These are phyloP conservation scores for Cynodonichthys magdalenae DNA, from an alignment of 2,797 vertebrate genomes.

Conservation along the genomic window DNA sequence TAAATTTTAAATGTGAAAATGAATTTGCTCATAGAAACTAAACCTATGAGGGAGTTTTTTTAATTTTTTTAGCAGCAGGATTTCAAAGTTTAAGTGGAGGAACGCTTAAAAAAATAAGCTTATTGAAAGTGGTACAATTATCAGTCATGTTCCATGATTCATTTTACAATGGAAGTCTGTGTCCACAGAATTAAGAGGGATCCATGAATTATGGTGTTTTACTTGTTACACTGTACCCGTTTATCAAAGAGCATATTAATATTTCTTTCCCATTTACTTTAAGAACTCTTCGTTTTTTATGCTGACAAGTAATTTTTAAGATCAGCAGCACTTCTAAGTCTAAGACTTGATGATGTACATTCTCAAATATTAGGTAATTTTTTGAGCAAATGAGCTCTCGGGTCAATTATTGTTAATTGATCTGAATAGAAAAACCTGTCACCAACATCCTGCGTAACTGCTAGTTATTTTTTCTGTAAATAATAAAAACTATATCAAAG, in stretches of 20 bases:
- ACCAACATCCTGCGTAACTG: conserved; percentile 16
- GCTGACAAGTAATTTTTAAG: too few species aligned
- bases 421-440: background rate
- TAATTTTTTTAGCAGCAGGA: too few species aligned
- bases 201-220: conserved; percentile 3
- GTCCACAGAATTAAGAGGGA: conserved; percentile 10
- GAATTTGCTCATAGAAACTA: too few species aligned
- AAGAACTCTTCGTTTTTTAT: background rate
- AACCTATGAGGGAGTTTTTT: too few species aligned
- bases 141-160: too few species aligned
- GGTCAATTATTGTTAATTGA: conserved; percentile 19
- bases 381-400: conserved; percentile 15
- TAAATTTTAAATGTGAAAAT: too few species aligned
- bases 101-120: too few species aligned
- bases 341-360: background rate
- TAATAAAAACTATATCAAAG: conserved; percentile 17
- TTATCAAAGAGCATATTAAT: conserved; percentile 16
- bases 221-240: conserved; percentile 11
- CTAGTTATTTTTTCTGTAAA: conserved; percentile 16
- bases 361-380: background rate
- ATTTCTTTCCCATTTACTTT: background rate
- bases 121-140: too few species aligned
- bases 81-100: too few species aligned
- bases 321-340: background rate
- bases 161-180: too few species aligned